Conservation (phyloP, 1,140 invertebrate species). For the Procambarus virginalis region DNA sequence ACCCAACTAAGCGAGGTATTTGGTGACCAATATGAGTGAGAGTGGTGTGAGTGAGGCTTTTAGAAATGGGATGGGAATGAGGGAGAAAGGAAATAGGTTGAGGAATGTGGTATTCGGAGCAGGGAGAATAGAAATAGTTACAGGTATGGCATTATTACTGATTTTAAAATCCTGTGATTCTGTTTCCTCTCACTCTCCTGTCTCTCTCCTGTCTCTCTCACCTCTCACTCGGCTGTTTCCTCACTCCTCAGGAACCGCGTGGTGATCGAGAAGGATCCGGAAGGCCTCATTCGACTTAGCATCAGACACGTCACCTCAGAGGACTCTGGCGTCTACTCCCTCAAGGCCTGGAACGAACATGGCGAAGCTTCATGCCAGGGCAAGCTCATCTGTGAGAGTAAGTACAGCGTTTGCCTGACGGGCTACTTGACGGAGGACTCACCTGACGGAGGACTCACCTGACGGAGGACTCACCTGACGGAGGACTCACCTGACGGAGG, state of each 20-base stretch:
- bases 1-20: too few relatives aligned
- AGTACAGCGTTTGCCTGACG: constrained; percentile 73
- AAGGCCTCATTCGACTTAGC: constrained; percentile 85
- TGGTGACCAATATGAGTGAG: too few relatives aligned
- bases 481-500: too few relatives aligned
- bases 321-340: constrained; percentile 88
- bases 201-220: background rate
- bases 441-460: too few relatives aligned
- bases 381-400: constrained; percentile 87
- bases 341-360: constrained; percentile 87
- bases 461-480: too few relatives aligned
- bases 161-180: too few relatives aligned
- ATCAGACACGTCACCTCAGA: constrained; percentile 80
- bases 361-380: constrained; percentile 89
- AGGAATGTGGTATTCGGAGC: background rate
- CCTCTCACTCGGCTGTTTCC: background rate
- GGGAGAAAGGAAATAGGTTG: background rate
- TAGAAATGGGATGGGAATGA: background rate
- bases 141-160: too few relatives aligned
- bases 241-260: constrained; percentile 80
- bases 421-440: background rate
- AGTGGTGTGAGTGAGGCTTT: background rate
- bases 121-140: background rate
- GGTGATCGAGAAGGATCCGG: constrained; percentile 86
- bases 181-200: background rate